Percentiles rank a stretch among this genome's conserved stretches.
Conservation (phyloP, 2,113 vertebrate genomes). For the Dipodomys stephensi region DNA sequence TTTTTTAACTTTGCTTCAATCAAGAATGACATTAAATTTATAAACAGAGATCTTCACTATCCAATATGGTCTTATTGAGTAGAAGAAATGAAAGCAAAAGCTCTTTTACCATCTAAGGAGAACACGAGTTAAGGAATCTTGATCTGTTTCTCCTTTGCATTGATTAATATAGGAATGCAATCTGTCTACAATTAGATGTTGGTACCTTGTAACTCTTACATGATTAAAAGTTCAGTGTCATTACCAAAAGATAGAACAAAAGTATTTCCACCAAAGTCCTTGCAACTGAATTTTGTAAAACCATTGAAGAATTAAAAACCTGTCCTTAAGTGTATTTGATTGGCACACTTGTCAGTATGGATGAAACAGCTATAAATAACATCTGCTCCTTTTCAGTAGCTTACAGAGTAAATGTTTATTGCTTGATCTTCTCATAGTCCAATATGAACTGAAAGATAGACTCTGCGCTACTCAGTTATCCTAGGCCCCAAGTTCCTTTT, state of each 20-base stretch:
- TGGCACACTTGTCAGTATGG: background rate
- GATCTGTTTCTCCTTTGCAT: background rate
- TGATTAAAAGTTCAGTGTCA: background rate
- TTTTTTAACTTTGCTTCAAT: slow-evolving; percentile 20
- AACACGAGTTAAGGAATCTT: background rate
- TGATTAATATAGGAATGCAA: background rate
- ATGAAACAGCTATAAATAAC: background rate
- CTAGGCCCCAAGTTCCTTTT: background rate
- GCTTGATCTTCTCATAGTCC: background rate
- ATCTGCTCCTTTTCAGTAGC: background rate
- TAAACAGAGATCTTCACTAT: background rate
- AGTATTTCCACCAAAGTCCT: background rate
- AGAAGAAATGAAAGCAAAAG: slow-evolving; percentile 14
- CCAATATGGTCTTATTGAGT: background rate
- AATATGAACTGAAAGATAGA: background rate
- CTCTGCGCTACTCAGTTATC: background rate
- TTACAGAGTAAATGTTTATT: background rate
- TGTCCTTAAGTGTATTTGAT: background rate
- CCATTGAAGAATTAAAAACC: background rate
- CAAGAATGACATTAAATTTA: background rate
- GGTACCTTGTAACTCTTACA: background rate
- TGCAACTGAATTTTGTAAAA: background rate
- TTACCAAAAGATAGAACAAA: background rate
- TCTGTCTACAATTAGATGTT: background rate
- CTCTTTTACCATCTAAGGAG: background rate